Conservation (phyloP, 2,888 invertebrate species). For the Bombylius major region DNA sequence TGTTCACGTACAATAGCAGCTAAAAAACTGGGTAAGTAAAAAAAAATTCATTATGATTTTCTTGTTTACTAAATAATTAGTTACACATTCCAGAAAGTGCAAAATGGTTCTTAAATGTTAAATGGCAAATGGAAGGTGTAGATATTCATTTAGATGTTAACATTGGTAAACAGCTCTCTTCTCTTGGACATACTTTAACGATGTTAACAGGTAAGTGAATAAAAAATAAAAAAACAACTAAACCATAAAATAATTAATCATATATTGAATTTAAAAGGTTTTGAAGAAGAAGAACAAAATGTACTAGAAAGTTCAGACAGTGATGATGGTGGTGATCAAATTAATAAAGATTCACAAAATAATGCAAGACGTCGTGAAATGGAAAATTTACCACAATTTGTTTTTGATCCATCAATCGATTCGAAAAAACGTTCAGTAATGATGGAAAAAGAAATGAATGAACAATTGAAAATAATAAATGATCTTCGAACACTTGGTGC, state of each 20-base stretch:
- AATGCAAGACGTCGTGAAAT: conserved; percentile 49
- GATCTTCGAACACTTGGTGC: conserved; percentile 81
- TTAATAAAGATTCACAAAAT: conserved; percentile 17
- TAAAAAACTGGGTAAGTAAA: conserved; percentile 53
- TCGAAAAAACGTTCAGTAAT: conserved; percentile 78
- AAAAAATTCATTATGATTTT: not conserved
- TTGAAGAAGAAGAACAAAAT: conserved; percentile 68
- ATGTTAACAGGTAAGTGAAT: conserved; percentile 63
- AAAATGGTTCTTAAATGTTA: conserved; percentile 95
- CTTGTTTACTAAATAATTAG: not conserved
- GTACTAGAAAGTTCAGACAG: conserved; percentile 59
- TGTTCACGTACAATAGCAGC: conserved; percentile 68
- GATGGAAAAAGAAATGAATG: conserved; percentile 94
- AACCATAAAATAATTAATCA: not conserved
- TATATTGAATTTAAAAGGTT: conserved; percentile 30
- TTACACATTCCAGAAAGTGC: conserved; percentile 57
- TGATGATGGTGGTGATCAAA: conserved; percentile 62
- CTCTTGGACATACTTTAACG: conserved; percentile 88
- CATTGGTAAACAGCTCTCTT: conserved; percentile 90
- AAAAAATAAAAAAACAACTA: not conserved
- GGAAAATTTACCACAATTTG: conserved; percentile 70
- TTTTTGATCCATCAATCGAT: conserved; percentile 66
- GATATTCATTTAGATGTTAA: conserved; percentile 92
- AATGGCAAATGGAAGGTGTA: conserved; percentile 99
- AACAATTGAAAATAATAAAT: conserved; percentile 90